These are phyloP conservation scores for Tapirus terrestris DNA, from an alignment of 2,113 vertebrate species.

Conservation along the genomic window DNA sequence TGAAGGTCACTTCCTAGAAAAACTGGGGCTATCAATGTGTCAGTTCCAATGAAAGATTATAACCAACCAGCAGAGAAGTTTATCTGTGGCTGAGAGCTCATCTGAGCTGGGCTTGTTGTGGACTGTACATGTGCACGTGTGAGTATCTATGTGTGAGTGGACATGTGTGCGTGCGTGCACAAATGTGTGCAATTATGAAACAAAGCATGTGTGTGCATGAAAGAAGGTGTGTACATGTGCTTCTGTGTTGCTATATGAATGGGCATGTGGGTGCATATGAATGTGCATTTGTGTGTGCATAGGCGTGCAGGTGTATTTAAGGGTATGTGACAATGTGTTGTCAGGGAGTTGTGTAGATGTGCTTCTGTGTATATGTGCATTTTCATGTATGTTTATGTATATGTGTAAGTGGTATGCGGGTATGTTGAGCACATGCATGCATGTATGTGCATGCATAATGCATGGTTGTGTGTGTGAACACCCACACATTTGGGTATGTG, in stretches of 20 bases:
- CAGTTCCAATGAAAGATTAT: conserved; percentile 91
- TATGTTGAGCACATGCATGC: neutral
- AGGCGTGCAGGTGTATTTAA: neutral
- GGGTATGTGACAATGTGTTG: too few species aligned
- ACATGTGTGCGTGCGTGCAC: neutral
- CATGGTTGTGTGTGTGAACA: neutral
- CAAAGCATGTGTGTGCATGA: neutral
- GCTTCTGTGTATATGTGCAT: neutral
- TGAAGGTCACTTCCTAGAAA: conserved; percentile 93
- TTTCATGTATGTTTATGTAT: neutral
- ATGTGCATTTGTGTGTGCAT: neutral
- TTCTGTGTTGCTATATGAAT: neutral
- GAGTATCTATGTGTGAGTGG: neutral
- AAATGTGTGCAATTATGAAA: neutral
- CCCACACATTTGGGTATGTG: neutral
- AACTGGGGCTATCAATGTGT: conserved; percentile 91
- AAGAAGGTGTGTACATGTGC: neutral
- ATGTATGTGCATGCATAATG: too few species aligned
- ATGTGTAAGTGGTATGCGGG: neutral
- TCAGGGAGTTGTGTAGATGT: neutral
- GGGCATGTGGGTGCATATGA: neutral
- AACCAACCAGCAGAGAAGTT: conserved; percentile 86
- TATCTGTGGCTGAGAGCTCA: conserved; percentile 76
- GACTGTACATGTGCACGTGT: accelerated
- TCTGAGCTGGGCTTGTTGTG: conserved; percentile 28